These are phyloP conservation scores for Orussus abietinus DNA, from an alignment of 1,140 invertebrate species.

Conservation along the genomic window DNA sequence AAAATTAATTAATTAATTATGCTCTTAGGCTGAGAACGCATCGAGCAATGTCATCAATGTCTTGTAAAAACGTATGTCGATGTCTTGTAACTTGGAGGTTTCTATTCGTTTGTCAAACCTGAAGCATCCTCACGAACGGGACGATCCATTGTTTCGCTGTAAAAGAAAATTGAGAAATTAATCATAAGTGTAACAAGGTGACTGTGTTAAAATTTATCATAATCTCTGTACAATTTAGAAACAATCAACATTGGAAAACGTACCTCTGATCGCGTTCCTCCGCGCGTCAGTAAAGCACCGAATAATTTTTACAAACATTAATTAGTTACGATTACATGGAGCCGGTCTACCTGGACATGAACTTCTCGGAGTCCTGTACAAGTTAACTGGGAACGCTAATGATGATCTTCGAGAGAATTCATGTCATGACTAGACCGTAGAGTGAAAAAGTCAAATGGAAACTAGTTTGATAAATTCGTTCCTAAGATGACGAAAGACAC, in stretches of 20 bases:
- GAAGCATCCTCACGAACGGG: conserved; percentile 22
- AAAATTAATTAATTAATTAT: no score
- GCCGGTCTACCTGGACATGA: background rate
- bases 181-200: conserved; percentile 7
- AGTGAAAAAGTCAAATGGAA: background rate
- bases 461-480: conserved; percentile 15
- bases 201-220: conserved; percentile 6
- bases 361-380: background rate
- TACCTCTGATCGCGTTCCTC: conserved; percentile 29
- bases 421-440: background rate
- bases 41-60: no score
- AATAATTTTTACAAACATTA: conserved; percentile 16
- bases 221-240: background rate
- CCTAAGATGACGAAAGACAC: conserved; percentile 29
- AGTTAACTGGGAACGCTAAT: background rate
- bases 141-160: conserved; percentile 24
- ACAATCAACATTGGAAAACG: conserved; percentile 3
- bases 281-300: conserved; percentile 36
- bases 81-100: background rate
- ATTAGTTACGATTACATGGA: no score
- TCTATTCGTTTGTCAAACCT: conserved; percentile 9
- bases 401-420: background rate
- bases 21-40: no score
- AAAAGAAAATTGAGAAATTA: conserved; percentile 17
- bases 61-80: no score